Base-by-base conservation (phyloP, 2,888 invertebrate genomes). In the Drosophila buzzatii region DNA sequence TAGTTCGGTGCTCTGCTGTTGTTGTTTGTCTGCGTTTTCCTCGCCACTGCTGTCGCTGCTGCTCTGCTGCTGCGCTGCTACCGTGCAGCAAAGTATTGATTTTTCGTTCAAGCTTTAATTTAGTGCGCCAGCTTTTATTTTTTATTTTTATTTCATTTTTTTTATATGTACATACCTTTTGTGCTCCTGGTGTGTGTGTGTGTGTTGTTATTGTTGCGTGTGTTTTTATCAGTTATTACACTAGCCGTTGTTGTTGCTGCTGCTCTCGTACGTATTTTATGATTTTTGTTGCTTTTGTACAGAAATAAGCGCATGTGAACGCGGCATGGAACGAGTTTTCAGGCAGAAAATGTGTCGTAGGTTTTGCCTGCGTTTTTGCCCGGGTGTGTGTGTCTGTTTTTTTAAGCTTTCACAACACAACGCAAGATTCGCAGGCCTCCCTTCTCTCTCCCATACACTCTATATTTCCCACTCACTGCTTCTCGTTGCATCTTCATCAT, bases 101-200 rank as follows among this genome's bases (percentile, higher is more conserved):
- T 85, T 85, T 85, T 89, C 68, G 79, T 78, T 78, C 31, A 73
- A 83, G 89, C 85, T 85, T 85, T 88, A 85, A 85, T 88, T 85
- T 88, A 81, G 81, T 85, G 74, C 79, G 70, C 76, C 65, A 74
- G 68, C 63, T 77, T 81, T 76, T 81, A 67, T 72, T 66, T 66
- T n/a, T n/a, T 37, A 37, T 49, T 31, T 27, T 74, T 49, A 63
- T 62, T 42, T 58, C 57, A 39, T 47, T 44, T 31, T 51, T 70
- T 2, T 31, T 14, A n/a, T n/a, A n/a, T n/a, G n/a, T 20, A 41
- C 55, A n/a, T 57, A 41, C 55, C 31, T 49, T 51, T 51, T 33
- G n/a, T 55, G 52, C 41, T 45, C 41, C 47, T 63, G 44, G 23
- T 52, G 18, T 64, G 39, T 65, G 37, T 53, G 42, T 62, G 31